Conservation (phyloP, 2,888 invertebrate genomes). For the Autographa pulchrina region DNA sequence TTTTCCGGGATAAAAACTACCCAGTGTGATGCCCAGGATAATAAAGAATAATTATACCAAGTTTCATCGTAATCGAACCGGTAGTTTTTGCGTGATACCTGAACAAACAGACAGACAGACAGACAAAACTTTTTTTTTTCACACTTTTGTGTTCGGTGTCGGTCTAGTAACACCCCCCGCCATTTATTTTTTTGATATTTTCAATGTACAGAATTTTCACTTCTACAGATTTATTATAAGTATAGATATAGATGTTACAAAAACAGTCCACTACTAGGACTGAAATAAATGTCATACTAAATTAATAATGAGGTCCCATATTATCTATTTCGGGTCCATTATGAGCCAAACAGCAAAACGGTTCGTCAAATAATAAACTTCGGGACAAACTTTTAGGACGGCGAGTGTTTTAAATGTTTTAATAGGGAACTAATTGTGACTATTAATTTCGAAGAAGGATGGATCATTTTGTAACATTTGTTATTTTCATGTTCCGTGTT, state of each 20-base stretch:
- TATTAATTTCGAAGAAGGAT: conserved; percentile 29
- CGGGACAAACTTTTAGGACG: conserved; percentile 35
- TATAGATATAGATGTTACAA: conserved; percentile 3
- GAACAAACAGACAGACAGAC: too few relatives aligned
- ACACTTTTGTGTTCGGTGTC: too few relatives aligned
- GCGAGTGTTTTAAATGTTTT: conserved; percentile 21
- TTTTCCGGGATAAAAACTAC: too few relatives aligned
- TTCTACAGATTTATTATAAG: too few relatives aligned
- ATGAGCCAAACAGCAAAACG: conserved; percentile 30
- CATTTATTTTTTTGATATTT: too few relatives aligned
- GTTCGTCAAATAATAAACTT: conserved; percentile 44
- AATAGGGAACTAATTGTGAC: conserved; percentile 29
- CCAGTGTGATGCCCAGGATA: too few relatives aligned
- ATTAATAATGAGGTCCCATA: conserved; percentile 48
- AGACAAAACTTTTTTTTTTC: too few relatives aligned
- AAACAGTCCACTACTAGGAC: conserved; percentile 19
- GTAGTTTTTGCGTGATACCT: too few relatives aligned
- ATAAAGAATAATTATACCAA: too few relatives aligned
- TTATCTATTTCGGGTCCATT: conserved; percentile 41
- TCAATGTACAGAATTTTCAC: too few relatives aligned
- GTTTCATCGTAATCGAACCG: too few relatives aligned
- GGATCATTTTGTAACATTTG: conserved; percentile 1
- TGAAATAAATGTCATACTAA: conserved; percentile 47
- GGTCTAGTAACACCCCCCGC: too few relatives aligned
- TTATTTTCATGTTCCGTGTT: not conserved